Evolutionary conservation across 2,113 vertebrate species (phyloP), one percentile per base, ranked within the genome.

Genomic region (Rhinolophus sinicus): DNA sequence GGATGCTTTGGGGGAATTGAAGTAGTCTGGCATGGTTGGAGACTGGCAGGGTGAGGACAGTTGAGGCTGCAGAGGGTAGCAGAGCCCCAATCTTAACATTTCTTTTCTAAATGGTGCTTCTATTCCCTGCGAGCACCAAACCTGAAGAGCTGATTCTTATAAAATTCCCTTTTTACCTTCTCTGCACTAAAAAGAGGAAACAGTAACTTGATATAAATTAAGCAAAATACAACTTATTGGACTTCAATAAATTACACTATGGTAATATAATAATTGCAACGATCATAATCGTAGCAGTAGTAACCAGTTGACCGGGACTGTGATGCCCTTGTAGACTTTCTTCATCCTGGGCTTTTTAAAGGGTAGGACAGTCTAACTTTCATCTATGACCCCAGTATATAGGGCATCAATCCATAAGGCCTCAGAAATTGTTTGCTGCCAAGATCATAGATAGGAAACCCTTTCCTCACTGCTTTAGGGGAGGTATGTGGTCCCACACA

Each of bases 121-220:
- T 84, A 82, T 80, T 50, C 30, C 13, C 44, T 16, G 26, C 40
- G 80, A 78, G 52, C 33, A 13, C 21, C 54, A 58, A 24, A 87
- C 93, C 75, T 40, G 47, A 90, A 95, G 19, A 78, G 44, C 18
- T 87, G 21, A 40, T n/a, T 93, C 64, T 85, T 13, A 14, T 72
- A 50, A 50, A 62, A 56, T 94, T 6, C 13, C 1, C 18, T n/a
- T 67, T 89, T 83, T 24, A 62, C 44, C 38, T 95, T 93, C 3
- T 92, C 64, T 92, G n/a, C 65, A n/a, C 70, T 80, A 64, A 88
- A 72, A 69, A 56, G 26, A 86, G n/a, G 60, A 85, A 96, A 76
- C 22, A 81, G 24, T 58, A 54, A 78, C 5, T 64, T 60, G 50
- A 83, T 58, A 69, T 54, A 65, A 72, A 38, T 35, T 44, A 87